Evolutionary conservation across 2,888 invertebrate genomes (phyloP), one percentile per base, ranked within the genome.

Genomic region (Aphelenchoides bicaudatus): DNA sequence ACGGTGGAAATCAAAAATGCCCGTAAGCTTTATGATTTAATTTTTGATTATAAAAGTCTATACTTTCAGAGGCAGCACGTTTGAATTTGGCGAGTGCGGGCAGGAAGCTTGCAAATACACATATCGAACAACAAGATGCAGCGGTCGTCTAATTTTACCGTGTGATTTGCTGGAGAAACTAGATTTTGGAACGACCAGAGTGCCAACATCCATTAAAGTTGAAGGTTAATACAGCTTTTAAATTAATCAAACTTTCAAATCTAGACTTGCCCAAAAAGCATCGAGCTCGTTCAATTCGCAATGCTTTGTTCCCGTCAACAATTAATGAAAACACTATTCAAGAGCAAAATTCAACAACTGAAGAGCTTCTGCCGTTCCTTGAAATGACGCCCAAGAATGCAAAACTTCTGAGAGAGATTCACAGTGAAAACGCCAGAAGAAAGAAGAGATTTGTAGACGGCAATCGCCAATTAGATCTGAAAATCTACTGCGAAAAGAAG

Each of bases 81-180:
- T 59, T 47, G 69, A 70, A 47, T 39, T 53, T 16, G 65, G 64
- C 28, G 52, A 63, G 28, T 76, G 76, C 57, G 74, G 73, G 52
- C 50, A 63, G 8, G 66, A 72, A 16, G 58, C 54, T 5, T 76
- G 76, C 57, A 63, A 64, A 13, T 21, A 52, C 19, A 31, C 63
- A 19, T 29, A 30, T 21, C 46, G 38, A n/a, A 46, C 55, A 0
- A 65, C 50, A 6, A 57, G 65, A 5, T 65, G 65, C 39, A 31
- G 54, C 8, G 65, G 65, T 6, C 61, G 66, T 27, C 56, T 76
- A 5, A 59, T 75, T 8, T 62, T 76, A 46, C 76, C 76, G 13
- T 76, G 76, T 56, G 74, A 75, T 48, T 58, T 76, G 46, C 57
- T 74, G 30, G 57, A 57, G 39, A 61, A 69, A 39, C 66, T 76